Conservation (phyloP, 2,797 vertebrate species). For the Sebastolobus altivelis region DNA sequence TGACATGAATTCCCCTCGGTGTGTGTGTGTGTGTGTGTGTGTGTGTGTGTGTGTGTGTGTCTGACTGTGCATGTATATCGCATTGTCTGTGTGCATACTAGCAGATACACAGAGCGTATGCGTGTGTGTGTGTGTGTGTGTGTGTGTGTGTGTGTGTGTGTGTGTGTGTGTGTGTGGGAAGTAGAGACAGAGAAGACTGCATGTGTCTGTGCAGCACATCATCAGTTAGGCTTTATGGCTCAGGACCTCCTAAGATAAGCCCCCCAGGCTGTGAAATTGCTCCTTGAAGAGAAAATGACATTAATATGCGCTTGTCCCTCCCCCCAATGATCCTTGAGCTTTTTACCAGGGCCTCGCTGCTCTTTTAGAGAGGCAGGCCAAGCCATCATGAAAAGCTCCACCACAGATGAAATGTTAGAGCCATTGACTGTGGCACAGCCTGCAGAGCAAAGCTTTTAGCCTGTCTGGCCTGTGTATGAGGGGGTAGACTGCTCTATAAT, state of each 20-base stretch:
- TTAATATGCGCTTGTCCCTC: constrained; percentile 79
- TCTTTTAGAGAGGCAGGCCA: constrained; percentile 76
- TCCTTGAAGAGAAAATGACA: constrained; percentile 84
- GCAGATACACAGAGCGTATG: constrained; percentile 37
- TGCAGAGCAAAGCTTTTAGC: constrained; percentile 80
- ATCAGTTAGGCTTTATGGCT: constrained; percentile 77
- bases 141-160: neutral
- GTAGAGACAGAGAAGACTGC: constrained; percentile 43
- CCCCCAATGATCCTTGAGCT: constrained; percentile 74
- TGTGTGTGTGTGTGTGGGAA: constrained; percentile 7
- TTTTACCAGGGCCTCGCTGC: constrained; percentile 70
- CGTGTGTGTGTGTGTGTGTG: constrained; percentile 2
- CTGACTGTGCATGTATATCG: constrained; percentile 34
- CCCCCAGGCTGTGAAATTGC: constrained; percentile 83
- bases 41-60: constrained; percentile 25
- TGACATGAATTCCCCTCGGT: constrained; percentile 74
- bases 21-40: constrained; percentile 44
- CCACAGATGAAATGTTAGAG: constrained; percentile 71
- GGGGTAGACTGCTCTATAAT: constrained; percentile 54
- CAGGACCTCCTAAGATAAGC: constrained; percentile 79
- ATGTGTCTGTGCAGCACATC: constrained; percentile 66
- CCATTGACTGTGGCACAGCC: constrained; percentile 73
- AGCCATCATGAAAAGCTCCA: constrained; percentile 71
- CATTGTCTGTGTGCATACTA: constrained; percentile 49
- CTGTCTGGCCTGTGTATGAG: constrained; percentile 69